Evolutionary conservation across 1,140 invertebrate genomes (phyloP).

Genomic region (Cotesia chilonis): DNA sequence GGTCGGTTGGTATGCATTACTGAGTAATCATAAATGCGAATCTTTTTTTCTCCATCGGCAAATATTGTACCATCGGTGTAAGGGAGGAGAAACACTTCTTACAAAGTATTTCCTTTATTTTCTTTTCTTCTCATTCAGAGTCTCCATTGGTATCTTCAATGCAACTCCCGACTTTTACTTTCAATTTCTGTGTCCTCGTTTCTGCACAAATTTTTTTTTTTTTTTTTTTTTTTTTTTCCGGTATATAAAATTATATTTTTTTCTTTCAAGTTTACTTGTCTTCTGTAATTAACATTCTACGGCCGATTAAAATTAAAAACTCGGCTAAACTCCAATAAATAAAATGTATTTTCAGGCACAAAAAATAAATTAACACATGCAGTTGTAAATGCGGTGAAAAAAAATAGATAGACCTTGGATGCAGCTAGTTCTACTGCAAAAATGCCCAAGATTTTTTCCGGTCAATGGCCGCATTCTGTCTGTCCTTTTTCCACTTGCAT

Average conservation of each 20-base stretch:
- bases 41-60: conserved; percentile 17
- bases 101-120: not conserved
- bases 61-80: conserved; percentile 15
- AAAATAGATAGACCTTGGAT: conserved; percentile 25
- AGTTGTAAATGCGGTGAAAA: not conserved
- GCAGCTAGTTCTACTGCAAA: conserved; percentile 39
- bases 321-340: not conserved
- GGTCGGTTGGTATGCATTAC: conserved; percentile 39
- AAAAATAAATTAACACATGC: not conserved
- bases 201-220: not conserved
- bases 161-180: conserved; percentile 2
- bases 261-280: too few species aligned
- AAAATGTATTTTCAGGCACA: not conserved
- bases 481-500: not conserved
- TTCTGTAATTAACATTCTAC: too few species aligned
- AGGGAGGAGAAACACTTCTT: conserved; percentile 12
- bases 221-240: too few species aligned
- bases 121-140: too few species aligned
- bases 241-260: too few species aligned
- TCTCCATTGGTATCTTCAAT: too few species aligned
- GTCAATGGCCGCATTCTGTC: conserved; percentile 44
- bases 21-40: conserved; percentile 31
- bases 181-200: conserved; percentile 26
- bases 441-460: conserved; percentile 41
- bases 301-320: too few species aligned